Conservation (phyloP, 1,140 invertebrate genomes). For the Chironomus striatipennis region DNA sequence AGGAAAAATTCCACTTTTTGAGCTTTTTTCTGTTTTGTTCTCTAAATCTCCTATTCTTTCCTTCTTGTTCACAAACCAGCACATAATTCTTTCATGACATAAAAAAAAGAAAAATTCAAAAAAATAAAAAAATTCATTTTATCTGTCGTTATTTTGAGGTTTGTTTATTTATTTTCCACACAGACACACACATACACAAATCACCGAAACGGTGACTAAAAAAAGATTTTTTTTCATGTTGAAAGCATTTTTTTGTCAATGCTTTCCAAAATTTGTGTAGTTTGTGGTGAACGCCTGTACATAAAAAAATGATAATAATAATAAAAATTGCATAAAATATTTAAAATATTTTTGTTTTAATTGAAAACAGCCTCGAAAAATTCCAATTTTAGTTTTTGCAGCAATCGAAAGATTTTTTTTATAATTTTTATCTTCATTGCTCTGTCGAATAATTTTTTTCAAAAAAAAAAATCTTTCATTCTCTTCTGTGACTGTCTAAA, state of each 20-base stretch:
- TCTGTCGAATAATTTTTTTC: not conserved
- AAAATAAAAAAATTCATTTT: not conserved
- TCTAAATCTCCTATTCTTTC: no score
- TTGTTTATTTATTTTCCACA: not conserved
- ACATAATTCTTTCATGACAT: conserved; percentile 8
- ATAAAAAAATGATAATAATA: not conserved
- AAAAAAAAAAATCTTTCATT: no score
- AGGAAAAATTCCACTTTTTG: no score
- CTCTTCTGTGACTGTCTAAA: not conserved
- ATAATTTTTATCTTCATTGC: not conserved
- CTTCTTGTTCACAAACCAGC: no score
- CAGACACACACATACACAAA: no score
- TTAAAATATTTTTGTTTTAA: conserved; percentile 1
- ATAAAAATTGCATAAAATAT: not conserved
- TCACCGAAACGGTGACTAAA: not conserved
- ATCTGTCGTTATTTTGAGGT: not conserved
- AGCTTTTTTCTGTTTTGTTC: no score
- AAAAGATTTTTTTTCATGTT: not conserved
- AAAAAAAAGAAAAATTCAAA: not conserved
- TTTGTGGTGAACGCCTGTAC: not conserved
- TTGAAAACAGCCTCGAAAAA: not conserved
- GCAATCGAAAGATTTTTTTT: not conserved
- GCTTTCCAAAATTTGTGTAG: not conserved
- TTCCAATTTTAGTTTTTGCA: no score
- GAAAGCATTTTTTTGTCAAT: not conserved